Percentiles rank a stretch among this genome's conserved stretches.
Conservation (phyloP, 2,797 vertebrate species). For the Sitta carolinensis region DNA sequence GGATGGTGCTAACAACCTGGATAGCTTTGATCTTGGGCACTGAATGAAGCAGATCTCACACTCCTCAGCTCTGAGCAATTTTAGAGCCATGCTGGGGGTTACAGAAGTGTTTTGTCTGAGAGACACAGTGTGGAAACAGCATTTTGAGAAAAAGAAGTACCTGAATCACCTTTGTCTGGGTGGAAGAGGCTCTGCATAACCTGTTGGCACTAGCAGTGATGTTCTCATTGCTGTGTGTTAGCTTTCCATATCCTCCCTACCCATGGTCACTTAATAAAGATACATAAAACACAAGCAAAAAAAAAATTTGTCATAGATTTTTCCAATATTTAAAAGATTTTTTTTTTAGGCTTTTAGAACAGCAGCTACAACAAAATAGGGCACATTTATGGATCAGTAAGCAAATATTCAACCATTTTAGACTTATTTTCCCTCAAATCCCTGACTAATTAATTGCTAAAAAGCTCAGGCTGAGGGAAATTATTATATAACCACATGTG, state of each 20-base stretch:
- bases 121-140: not conserved
- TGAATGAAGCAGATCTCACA: not conserved
- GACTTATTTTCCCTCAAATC: not conserved
- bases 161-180: not conserved
- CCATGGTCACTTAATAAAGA: not conserved
- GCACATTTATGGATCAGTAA: not conserved
- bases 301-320: not conserved
- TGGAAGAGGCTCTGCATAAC: not conserved
- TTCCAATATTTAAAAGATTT: not conserved
- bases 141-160: not conserved
- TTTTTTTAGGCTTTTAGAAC: not conserved
- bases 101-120: not conserved
- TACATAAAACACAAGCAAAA: not conserved
- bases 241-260: not conserved
- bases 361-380: not conserved
- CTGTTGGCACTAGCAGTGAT: not conserved
- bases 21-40: not conserved
- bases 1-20: not conserved
- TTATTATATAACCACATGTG: slow-evolving; percentile 37
- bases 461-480: slow-evolving; percentile 20
- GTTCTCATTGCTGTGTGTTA: not conserved
- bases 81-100: not conserved
- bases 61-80: not conserved
- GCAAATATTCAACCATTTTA: not conserved
- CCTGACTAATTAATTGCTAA: slow-evolving; percentile 58